Evolutionary conservation across 2,113 vertebrate genomes (phyloP).

Genomic region (Apeltes quadracus): DNA sequence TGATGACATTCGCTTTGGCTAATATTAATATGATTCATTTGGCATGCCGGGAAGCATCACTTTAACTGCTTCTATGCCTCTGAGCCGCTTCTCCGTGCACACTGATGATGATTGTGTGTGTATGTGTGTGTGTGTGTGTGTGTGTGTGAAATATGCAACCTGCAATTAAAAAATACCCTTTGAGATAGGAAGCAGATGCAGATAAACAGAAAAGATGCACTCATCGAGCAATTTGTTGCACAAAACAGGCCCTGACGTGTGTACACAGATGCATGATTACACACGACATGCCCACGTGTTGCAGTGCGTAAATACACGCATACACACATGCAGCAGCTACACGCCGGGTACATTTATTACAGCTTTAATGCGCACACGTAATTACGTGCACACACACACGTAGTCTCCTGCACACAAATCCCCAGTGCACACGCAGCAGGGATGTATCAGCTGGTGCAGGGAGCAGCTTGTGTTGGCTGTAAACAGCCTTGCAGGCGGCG

Average conservation of each 20-base stretch:
- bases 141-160: conserved; percentile 1
- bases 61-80: conserved; percentile 84
- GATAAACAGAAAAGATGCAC: conserved; percentile 17
- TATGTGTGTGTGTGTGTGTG: background rate
- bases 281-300: background rate
- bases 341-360: conserved; percentile 1
- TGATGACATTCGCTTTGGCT: conserved; percentile 90
- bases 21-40: conserved; percentile 95
- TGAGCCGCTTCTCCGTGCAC: conserved; percentile 2
- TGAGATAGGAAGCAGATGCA: conserved; percentile 35
- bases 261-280: conserved; percentile 1
- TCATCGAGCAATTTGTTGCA: conserved; percentile 22
- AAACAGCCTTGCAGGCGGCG: conserved; percentile 72
- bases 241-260: background rate
- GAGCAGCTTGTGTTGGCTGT: conserved; percentile 81
- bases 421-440: conserved; percentile 19
- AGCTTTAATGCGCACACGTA: background rate
- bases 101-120: background rate
- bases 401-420: conserved; percentile 5
- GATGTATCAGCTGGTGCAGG: conserved; percentile 55
- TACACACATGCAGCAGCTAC: background rate
- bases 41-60: conserved; percentile 80
- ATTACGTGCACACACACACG: conserved; percentile 9
- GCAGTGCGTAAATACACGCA: background rate
- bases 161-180: conserved; percentile 34